Evolutionary conservation across 2,797 vertebrate genomes (phyloP).

Genomic region (Luscinia luscinia): DNA sequence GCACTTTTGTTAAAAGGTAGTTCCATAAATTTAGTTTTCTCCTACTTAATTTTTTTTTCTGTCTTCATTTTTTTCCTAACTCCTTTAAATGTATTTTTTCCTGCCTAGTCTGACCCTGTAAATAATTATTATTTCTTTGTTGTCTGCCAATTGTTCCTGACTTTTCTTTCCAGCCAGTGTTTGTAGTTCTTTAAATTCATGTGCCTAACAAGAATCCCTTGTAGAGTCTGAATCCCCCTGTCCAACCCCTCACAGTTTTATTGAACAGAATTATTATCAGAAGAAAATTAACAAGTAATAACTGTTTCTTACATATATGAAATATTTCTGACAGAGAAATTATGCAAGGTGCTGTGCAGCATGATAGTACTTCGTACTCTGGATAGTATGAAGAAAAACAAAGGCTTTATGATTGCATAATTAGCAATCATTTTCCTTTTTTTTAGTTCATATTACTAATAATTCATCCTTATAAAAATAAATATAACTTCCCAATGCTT

Average conservation of each 20-base stretch:
- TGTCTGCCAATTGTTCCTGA: not conserved
- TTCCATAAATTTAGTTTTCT: not conserved
- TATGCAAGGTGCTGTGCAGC: not conserved
- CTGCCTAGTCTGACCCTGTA: not conserved
- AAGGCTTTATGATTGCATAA: not conserved
- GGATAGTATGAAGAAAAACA: fast-evolving
- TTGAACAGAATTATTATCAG: not conserved
- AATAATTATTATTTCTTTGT: not conserved
- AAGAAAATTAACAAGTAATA: not conserved
- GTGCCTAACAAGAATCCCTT: not conserved
- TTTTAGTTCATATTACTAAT: not conserved
- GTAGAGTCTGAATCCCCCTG: not conserved
- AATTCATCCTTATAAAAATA: not conserved
- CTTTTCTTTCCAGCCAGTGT: not conserved
- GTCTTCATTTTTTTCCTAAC: not conserved
- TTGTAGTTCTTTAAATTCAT: not conserved
- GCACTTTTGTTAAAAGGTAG: not conserved
- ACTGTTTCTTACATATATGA: not conserved
- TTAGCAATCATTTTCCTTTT: not conserved
- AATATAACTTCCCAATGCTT: not conserved
- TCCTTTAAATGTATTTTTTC: not conserved
- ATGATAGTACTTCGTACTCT: not conserved
- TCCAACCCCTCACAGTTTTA: not conserved
- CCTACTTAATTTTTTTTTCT: not conserved
- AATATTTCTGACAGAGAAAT: not conserved